Evolutionary conservation across 2,888 invertebrate genomes (phyloP), one percentile per base, ranked within the genome.

Genomic region (Clostera curtula): DNA sequence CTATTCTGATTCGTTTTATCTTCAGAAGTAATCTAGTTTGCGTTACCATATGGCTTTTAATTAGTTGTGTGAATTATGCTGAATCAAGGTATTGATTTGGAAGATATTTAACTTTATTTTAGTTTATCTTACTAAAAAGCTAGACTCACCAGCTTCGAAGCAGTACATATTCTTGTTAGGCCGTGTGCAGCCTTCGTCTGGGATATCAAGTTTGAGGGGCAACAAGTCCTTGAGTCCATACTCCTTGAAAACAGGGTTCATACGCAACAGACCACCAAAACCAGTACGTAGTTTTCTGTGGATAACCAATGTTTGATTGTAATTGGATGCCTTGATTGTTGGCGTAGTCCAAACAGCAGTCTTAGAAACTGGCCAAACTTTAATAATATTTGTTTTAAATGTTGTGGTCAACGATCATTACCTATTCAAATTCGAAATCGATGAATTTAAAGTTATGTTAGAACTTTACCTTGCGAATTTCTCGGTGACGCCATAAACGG

Each of bases 111-210:
- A n/a, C n/a, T n/a, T n/a, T n/a, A n/a, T n/a, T n/a, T n/a, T n/a
- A n/a, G n/a, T n/a, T n/a, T n/a, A n/a, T n/a, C n/a, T n/a, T n/a
- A n/a, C n/a, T n/a, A n/a, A n/a, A n/a, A n/a, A n/a, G n/a, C n/a
- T n/a, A 19, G 28, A 53, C 80, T 72, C 67, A 91, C 95, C 95
- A 43, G 93, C 94, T 86, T 96, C 95, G 58, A 96, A 96, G 64
- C 96, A 96, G 67, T 90, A 95, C 91, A 95, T 93, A 41, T 93
- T 92, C 57, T 90, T 88, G 68, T 95, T 95, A 0, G 94, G 93
- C 31, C 96, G 86, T 2, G 95, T 95, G 70, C 96, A 96, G 16
- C 96, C 96, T 82, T 96, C 95, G 61, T 96, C 96, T 8, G 96
- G 95, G 46, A 95, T 91, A 56, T 95, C 94, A 25, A 95, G 82